Evolutionary conservation across 2,888 invertebrate species (phyloP), one percentile per base, ranked within the genome.

Genomic region (Calameuta pallipes): DNA sequence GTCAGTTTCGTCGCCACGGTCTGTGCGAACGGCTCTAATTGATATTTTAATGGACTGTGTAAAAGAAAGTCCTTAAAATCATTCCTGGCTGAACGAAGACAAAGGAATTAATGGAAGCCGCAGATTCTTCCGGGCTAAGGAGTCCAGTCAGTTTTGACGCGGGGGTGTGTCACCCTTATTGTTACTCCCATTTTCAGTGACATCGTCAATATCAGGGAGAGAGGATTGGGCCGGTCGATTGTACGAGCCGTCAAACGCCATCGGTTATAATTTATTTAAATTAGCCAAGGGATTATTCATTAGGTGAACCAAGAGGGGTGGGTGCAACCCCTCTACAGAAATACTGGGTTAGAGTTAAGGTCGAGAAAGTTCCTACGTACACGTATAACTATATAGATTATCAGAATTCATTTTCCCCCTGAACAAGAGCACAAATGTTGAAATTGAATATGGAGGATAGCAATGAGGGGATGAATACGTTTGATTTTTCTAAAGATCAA

Each of bases 261-360:
- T 90, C 86, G 89, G 89, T 90, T 91, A 89, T 91, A 91, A 91
- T 91, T 91, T 91, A 91, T 91, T 90, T 87, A 90, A 91, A 91
- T 91, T 89, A 91, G 87, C 86, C 83, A 69, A 83, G 84, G 87
- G 88, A 90, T 90, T 90, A 90, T 90, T 91, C 90, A 90, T 90
- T 88, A 89, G 90, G 90, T 89, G 89, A 89, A 90, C 89, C 87
- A 86, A 86, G 83, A 82, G 78, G 74, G 23, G 74, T 23, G 56
- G 56, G 56, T 56, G 56, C 23, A 15, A 37, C 37, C 56, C 56
- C 56, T 56, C 56, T 56, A 23, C 56, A 23, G 56, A 56, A 56
- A 56, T 56, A 23, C 9, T 56, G 56, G 56, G 6, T 56, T 56
- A 23, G 23, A 56, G 56, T 23, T 56, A 56, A 56, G 9, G 56